These are phyloP conservation scores for Cyclargus thomasi DNA, from an alignment of 1,140 invertebrate species.

Conservation along the genomic window DNA sequence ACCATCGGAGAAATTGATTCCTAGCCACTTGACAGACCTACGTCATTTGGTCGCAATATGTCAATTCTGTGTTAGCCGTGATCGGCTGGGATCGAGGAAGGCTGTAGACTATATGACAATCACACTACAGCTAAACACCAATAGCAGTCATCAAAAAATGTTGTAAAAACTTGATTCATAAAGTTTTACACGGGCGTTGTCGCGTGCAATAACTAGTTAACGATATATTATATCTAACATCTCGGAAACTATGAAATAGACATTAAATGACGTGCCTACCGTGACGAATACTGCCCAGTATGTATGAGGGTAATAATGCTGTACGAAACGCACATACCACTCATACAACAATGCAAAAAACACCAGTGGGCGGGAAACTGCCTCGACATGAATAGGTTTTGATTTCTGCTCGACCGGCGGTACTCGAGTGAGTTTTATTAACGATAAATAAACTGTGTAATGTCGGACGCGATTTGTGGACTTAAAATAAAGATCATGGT, in stretches of 20 bases:
- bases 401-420: slow-evolving; percentile 4
- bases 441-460: slow-evolving; percentile 8
- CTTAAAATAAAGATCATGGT: background rate
- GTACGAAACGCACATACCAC: background rate
- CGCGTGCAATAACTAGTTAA: too few species aligned
- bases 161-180: too few species aligned
- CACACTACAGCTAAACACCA: too few species aligned
- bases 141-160: too few species aligned
- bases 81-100: too few species aligned
- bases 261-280: background rate
- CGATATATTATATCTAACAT: background rate
- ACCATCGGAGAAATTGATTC: too few species aligned
- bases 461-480: background rate
- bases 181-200: too few species aligned
- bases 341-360: background rate
- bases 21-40: too few species aligned
- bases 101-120: too few species aligned
- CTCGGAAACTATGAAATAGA: background rate
- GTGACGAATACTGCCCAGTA: background rate
- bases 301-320: background rate
- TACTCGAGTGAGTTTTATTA: background rate
- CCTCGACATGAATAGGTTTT: slow-evolving; percentile 1
- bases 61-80: too few species aligned
- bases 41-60: too few species aligned
- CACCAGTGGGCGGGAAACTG: background rate